Evolutionary conservation across 2,113 vertebrate genomes (phyloP).

Genomic region (Pachypanchax playfairii): DNA sequence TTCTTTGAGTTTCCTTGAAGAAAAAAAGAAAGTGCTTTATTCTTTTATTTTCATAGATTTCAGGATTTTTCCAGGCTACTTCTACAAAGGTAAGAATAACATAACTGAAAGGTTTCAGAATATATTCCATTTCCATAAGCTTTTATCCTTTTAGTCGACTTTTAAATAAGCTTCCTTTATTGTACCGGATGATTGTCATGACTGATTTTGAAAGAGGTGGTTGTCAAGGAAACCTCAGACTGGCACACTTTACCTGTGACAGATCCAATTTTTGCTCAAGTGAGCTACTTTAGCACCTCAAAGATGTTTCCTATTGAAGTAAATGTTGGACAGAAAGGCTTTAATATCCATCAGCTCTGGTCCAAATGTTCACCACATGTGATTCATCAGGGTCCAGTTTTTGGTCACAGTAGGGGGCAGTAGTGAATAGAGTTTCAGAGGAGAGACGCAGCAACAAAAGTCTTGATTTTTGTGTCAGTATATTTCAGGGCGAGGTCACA

Average conservation of each 20-base stretch:
- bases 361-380: conserved; percentile 1
- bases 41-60: neutral
- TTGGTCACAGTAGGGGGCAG: conserved; percentile 71
- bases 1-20: neutral
- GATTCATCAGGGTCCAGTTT: neutral
- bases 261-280: neutral
- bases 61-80: neutral
- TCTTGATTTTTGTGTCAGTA: conserved; percentile 13
- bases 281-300: conserved; percentile 1
- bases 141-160: conserved; percentile 3
- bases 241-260: neutral
- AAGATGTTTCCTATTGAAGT: neutral
- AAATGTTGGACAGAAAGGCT: neutral
- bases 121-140: neutral
- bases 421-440: conserved; percentile 58
- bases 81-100: neutral
- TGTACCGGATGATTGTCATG: neutral
- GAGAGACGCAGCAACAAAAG: neutral
- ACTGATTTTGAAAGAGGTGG: neutral
- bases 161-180: neutral
- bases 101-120: conserved; percentile 1
- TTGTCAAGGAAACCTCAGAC: neutral
- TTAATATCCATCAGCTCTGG: neutral
- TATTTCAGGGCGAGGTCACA: conserved; percentile 43
- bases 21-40: neutral